Conservation (phyloP, 2,113 vertebrate species). For the Neodon shergylaensis region DNA sequence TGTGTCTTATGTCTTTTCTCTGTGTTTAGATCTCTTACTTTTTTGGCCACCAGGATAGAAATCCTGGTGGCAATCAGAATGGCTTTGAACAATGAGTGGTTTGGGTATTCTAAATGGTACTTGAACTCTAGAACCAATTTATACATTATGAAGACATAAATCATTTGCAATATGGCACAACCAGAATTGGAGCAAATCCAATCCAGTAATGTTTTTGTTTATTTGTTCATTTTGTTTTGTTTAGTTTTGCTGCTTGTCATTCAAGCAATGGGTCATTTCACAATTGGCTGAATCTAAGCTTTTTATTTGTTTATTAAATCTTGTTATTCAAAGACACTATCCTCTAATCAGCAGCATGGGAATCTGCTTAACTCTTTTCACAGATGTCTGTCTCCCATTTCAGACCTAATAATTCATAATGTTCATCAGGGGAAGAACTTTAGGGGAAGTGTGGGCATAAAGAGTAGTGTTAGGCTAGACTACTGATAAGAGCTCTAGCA, state of each 20-base stretch:
- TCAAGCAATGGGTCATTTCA: not conserved
- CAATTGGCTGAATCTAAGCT: not conserved
- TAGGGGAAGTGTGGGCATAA: not conserved
- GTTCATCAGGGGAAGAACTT: not conserved
- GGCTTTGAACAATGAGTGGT: slow-evolving; percentile 74
- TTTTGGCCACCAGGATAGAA: not conserved
- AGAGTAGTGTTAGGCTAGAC: not conserved
- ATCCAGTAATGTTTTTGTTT: not conserved
- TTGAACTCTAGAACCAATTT: slow-evolving; percentile 80
- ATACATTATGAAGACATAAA: slow-evolving; percentile 82
- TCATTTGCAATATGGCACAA: slow-evolving; percentile 73
- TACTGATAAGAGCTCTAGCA: not conserved
- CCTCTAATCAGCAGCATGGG: not conserved
- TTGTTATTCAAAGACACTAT: not conserved
- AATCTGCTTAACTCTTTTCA: not conserved
- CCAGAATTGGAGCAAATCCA: slow-evolving; percentile 21
- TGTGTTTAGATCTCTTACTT: slow-evolving; percentile 37
- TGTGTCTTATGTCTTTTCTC: slow-evolving; percentile 25
- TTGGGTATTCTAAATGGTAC: slow-evolving; percentile 67
- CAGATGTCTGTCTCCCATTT: not conserved
- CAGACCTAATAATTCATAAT: not conserved
- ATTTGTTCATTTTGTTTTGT: not conserved
- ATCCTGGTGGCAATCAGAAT: not conserved
- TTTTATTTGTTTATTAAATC: not conserved
- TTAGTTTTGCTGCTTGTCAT: not conserved